Conservation (phyloP, 2,113 vertebrate species). For the Passer montanus region DNA sequence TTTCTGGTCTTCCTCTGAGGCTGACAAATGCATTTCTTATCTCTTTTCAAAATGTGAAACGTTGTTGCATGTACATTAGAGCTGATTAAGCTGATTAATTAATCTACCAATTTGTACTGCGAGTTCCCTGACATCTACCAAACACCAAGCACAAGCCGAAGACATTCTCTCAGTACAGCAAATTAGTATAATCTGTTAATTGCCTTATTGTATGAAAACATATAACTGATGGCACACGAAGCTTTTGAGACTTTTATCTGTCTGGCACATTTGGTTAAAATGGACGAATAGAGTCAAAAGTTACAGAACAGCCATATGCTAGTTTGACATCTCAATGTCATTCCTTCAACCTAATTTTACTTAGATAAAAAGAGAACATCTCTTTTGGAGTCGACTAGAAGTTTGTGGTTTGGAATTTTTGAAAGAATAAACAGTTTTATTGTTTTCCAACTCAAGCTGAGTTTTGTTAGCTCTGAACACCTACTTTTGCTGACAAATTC, state of each 20-base stretch:
- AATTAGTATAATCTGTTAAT: not conserved
- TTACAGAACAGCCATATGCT: not conserved
- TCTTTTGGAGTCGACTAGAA: not conserved
- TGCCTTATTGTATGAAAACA: not conserved
- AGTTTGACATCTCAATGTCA: not conserved
- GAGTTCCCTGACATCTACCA: not conserved
- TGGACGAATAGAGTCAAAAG: not conserved
- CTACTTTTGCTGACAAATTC: not conserved
- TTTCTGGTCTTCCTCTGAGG: not conserved
- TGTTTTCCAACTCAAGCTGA: not conserved
- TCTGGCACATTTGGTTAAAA: not conserved
- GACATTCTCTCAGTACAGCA: not conserved
- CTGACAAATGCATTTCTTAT: not conserved
- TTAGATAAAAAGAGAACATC: not conserved
- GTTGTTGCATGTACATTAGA: not conserved
- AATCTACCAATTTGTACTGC: not conserved
- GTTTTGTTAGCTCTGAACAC: not conserved
- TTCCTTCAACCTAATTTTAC: not conserved
- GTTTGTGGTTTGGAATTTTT: not conserved
- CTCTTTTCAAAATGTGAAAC: not conserved
- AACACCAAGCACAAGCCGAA: not conserved
- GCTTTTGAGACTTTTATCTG: not conserved
- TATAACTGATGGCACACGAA: not conserved
- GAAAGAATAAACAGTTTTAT: not conserved
- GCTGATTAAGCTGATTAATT: not conserved